phyloP scores from a whole-genome alignment of 1,140 invertebrate species.

The Proctacanthus coquilletti region DNA sequence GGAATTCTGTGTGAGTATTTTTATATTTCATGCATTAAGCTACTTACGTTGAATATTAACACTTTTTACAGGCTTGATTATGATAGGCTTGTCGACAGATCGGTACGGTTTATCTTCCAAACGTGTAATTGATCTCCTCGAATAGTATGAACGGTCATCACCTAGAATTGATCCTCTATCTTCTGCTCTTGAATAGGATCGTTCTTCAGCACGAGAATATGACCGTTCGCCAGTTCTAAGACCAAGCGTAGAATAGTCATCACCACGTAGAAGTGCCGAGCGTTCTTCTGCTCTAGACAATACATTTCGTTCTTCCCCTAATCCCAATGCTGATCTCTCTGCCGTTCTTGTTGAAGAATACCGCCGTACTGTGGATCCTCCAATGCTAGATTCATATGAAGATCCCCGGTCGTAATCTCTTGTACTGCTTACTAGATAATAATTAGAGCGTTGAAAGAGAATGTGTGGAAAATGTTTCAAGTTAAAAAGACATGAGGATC shows the following conservation, averaged over 20 bases:
- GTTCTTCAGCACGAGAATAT: constrained; percentile 13
- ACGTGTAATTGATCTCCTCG: constrained; percentile 9
- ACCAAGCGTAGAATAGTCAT: too few species aligned
- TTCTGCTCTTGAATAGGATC: constrained; percentile 16
- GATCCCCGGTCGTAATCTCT: constrained; percentile 20
- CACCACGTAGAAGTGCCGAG: background rate
- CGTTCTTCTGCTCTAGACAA: background rate
- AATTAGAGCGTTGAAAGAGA: too few species aligned
- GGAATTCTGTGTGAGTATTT: too few species aligned
- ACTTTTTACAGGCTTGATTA: constrained; percentile 56
- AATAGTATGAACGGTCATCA: background rate
- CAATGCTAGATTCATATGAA: constrained; percentile 20
- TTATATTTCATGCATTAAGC: too few species aligned
- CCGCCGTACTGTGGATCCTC: constrained; percentile 8
- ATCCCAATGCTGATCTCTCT: background rate
- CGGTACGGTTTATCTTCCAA: constrained; percentile 22
- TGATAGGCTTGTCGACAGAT: constrained; percentile 48
- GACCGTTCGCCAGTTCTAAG: constrained; percentile 15
- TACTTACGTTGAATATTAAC: constrained; percentile 64
- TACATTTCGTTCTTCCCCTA: background rate
- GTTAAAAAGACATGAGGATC: background rate
- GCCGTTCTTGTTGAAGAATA: background rate
- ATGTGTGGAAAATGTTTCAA: background rate
- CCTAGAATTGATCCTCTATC: constrained; percentile 9
- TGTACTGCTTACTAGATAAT: constrained; percentile 11